A percentile compares a stretch with the other conserved stretches of the same genome.
phyloP scores from a whole-genome alignment of 2,797 vertebrate species.

The Propithecus deckenii region DNA sequence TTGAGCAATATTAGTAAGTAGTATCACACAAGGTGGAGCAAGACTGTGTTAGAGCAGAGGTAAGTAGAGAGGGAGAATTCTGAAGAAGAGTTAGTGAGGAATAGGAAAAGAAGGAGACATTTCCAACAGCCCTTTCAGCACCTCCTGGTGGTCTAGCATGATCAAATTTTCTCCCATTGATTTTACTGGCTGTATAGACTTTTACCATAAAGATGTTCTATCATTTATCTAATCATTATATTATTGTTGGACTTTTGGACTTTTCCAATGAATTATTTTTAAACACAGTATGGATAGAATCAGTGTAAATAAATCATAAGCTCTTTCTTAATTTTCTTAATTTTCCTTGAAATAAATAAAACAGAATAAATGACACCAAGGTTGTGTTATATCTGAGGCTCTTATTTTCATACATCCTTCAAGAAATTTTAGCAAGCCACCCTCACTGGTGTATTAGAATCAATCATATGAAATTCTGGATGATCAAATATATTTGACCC shows the following conservation, averaged over 20 bases:
- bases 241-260: background rate
- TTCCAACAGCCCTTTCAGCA: background rate
- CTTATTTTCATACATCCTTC: background rate
- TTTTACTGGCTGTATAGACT: background rate
- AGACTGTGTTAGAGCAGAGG: background rate
- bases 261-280: background rate
- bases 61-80: background rate
- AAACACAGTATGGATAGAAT: background rate
- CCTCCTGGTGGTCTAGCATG: background rate
- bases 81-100: background rate
- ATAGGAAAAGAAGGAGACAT: background rate
- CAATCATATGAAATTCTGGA: background rate
- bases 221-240: background rate
- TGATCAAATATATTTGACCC: background rate
- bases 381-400: background rate
- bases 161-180: background rate
- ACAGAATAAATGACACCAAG: background rate
- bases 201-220: background rate
- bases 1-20: background rate
- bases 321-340: background rate
- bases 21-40: background rate
- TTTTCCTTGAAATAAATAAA: slow-evolving; percentile 1
- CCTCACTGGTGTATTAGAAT: background rate
- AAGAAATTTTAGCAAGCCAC: background rate
- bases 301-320: background rate